Conservation (phyloP, 1,140 invertebrate genomes). For the Thaumetopoea pityocampa region DNA sequence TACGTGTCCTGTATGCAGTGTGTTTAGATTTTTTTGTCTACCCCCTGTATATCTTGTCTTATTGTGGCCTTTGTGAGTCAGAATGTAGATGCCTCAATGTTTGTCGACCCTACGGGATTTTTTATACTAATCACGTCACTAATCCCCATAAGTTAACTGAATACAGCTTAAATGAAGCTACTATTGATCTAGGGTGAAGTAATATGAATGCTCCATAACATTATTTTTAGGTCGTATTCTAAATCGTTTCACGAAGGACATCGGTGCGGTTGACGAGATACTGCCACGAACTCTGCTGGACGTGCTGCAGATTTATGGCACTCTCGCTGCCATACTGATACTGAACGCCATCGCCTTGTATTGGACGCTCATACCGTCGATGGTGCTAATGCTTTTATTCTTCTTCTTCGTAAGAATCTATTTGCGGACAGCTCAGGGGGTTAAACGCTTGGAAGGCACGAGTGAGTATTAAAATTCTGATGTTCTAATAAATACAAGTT, state of each 20-base stretch:
- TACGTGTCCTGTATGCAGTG: no score
- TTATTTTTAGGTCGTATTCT: conserved; percentile 78
- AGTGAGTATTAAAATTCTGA: conserved; percentile 70
- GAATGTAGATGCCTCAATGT: no score
- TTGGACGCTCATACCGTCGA: conserved; percentile 83
- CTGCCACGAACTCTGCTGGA: conserved; percentile 88
- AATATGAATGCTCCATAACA: no score
- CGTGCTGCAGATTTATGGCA: conserved; percentile 82
- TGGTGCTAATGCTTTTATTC: conserved; percentile 82
- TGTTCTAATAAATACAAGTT: background rate
- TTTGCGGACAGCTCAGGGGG: conserved; percentile 86
- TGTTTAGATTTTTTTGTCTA: no score
- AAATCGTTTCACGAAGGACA: conserved; percentile 86
- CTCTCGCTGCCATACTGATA: conserved; percentile 75
- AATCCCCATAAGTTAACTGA: no score
- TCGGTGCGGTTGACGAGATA: conserved; percentile 89
- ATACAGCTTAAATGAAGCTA: no score
- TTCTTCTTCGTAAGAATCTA: conserved; percentile 84
- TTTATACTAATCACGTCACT: no score
- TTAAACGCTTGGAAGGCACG: conserved; percentile 91
- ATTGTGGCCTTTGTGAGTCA: no score
- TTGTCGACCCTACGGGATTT: no score
- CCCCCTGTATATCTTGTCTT: no score
- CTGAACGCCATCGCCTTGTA: conserved; percentile 85
- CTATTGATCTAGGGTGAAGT: no score